Base-by-base conservation (phyloP, 2,113 vertebrate genomes). In the Parotia lawesii region DNA sequence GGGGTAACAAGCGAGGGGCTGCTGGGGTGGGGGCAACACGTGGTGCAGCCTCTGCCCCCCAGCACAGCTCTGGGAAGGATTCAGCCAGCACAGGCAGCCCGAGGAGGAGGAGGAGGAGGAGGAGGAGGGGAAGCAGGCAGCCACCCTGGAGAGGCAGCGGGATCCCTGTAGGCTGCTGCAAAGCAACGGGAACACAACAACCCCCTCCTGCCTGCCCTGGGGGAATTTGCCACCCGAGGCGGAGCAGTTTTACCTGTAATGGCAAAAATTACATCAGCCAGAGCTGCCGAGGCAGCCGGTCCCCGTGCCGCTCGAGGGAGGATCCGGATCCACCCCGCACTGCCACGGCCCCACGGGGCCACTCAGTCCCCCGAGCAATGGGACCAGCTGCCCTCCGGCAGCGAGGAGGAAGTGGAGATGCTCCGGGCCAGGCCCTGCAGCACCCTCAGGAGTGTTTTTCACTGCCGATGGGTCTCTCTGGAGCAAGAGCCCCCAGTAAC, bases 221-320 rank as follows among this genome's bases (percentile, higher is more conserved):
- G 72, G 89, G 93, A 84, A 58, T 61, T 40, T 15, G 40, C 38
- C 89, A 65, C 82, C 10, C 2, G 40, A 60, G 75, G 78, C 9
- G 1, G 56, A 50, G 73, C 89, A 8, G 20, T 72, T 88, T 78
- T 87, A 75, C 66, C 85, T 75, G 65, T 35, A 75, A 85, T 11
- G 79, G 94, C 91, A 94, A 87, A 91, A 91, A 84, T 96, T 93
- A 61, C 95, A 96, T 97, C 94, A 97, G 88, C 91, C 53, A 0
- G 80, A 88, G 60, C 62, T 60, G 82, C 69, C 5, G 1, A 73
- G 87, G 88, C 86, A 54, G 66, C 31, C 7, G 10, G 37, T 19
- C 58, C 72, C 12, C 0, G 19, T 20, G 54, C 50, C 0, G 2
- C 80, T 37, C 1, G 0, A 28, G 42, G 75, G 66, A 71, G 71